Evolutionary conservation across 1,140 invertebrate genomes (phyloP).

Genomic region (Leptinotarsa texana): DNA sequence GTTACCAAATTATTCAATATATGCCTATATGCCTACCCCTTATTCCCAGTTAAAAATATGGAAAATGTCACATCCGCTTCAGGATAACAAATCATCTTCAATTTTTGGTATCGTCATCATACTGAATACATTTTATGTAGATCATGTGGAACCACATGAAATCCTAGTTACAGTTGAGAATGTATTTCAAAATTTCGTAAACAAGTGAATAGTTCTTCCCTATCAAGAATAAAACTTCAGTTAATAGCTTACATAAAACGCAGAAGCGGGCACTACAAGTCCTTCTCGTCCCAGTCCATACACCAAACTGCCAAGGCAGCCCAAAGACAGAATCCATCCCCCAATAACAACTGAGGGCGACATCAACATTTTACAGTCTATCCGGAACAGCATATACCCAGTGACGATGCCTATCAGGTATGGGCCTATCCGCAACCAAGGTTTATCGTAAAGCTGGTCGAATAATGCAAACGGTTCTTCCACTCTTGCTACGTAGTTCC

Average conservation of each 20-base stretch:
- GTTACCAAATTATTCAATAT: too few species aligned
- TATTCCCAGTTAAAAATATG: too few species aligned
- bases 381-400: constrained; percentile 74
- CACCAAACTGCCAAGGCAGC: constrained; percentile 68
- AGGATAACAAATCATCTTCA: too few species aligned
- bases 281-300: constrained; percentile 76
- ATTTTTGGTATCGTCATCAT: too few species aligned
- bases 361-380: constrained; percentile 68
- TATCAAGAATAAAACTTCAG: too few species aligned
- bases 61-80: too few species aligned
- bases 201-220: too few species aligned
- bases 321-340: constrained; percentile 66
- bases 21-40: too few species aligned
- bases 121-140: too few species aligned
- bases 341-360: constrained; percentile 62
- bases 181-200: too few species aligned
- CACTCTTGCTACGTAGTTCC: constrained; percentile 76
- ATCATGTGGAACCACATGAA: too few species aligned
- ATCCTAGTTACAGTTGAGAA: too few species aligned
- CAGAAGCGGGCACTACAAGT: constrained; percentile 67
- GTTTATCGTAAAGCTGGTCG: constrained; percentile 82
- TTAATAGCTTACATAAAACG: constrained; percentile 64
- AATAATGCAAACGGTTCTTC: constrained; percentile 82
- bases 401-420: constrained; percentile 79
- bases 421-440: constrained; percentile 79